A percentile compares a stretch with the other conserved stretches of the same genome.
phyloP scores from a whole-genome alignment of 2,113 vertebrate genomes.

The Ramphastos sulfuratus region DNA sequence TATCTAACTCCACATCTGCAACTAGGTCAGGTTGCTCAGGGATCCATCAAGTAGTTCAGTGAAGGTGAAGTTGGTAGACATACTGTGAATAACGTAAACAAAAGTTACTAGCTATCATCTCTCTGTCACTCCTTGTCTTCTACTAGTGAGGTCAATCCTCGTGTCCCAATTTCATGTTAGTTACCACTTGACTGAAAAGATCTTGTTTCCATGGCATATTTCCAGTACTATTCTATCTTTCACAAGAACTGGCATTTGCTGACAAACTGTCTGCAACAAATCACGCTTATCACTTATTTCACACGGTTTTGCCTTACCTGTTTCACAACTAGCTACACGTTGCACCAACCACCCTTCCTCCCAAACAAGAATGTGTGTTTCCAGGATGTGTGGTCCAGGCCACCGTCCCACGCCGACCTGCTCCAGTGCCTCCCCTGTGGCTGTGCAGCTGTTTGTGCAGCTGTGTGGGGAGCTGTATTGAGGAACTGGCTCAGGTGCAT shows the following conservation, averaged over 20 bases:
- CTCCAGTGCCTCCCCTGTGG: neutral
- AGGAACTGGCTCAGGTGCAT: neutral
- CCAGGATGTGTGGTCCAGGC: neutral
- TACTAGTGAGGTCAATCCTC: neutral
- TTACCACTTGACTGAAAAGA: neutral
- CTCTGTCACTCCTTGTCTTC: neutral
- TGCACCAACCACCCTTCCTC: neutral
- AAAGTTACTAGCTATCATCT: neutral
- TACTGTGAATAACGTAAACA: neutral
- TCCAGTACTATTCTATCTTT: neutral
- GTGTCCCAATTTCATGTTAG: neutral
- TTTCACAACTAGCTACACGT: rapidly evolving
- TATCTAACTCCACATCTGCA: no score
- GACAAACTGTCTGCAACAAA: neutral
- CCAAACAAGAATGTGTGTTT: neutral
- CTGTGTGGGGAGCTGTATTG: neutral
- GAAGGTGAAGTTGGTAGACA: neutral
- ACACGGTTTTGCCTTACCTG: neutral
- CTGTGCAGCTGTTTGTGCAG: neutral
- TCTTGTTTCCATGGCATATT: rapidly evolving
- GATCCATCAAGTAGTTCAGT: neutral
- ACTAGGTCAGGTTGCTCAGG: no score
- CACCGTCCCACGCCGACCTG: neutral
- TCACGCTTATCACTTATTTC: neutral
- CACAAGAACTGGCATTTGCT: neutral